These are phyloP conservation scores for Anas bernieri DNA, from an alignment of 2,797 vertebrate species.

Conservation along the genomic window DNA sequence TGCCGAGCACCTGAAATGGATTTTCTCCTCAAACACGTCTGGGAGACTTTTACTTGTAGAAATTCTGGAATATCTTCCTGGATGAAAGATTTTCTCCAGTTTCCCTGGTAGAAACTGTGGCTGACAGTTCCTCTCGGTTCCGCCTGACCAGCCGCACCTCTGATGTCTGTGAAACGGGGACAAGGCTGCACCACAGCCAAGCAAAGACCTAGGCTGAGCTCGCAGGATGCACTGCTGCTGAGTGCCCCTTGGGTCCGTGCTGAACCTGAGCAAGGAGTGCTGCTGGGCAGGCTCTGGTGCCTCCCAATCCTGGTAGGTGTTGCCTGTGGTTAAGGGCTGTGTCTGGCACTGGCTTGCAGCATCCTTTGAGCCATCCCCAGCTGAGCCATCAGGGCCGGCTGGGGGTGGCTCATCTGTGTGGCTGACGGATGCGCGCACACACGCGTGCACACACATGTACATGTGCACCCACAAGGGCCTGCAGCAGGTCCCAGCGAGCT, in stretches of 20 bases:
- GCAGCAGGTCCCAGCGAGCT: accelerated
- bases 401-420: not conserved
- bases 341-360: not conserved
- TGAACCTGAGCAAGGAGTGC: no score
- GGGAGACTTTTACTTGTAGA: not conserved
- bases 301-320: not conserved
- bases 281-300: accelerated
- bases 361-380: not conserved
- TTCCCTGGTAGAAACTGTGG: not conserved
- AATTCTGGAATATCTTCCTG: not conserved
- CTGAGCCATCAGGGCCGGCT: not conserved
- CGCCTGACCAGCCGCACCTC: no score
- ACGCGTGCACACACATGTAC: accelerated
- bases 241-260: not conserved
- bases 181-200: no score
- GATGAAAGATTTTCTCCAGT: not conserved
- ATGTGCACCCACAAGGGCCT: accelerated
- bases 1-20: not conserved
- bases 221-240: no score
- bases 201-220: not conserved
- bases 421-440: not conserved
- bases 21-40: not conserved
- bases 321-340: not conserved
- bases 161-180: no score
- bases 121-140: no score